phyloP scores from a whole-genome alignment of 2,888 invertebrate species.

The Caenorhabditis macrosperma region DNA sequence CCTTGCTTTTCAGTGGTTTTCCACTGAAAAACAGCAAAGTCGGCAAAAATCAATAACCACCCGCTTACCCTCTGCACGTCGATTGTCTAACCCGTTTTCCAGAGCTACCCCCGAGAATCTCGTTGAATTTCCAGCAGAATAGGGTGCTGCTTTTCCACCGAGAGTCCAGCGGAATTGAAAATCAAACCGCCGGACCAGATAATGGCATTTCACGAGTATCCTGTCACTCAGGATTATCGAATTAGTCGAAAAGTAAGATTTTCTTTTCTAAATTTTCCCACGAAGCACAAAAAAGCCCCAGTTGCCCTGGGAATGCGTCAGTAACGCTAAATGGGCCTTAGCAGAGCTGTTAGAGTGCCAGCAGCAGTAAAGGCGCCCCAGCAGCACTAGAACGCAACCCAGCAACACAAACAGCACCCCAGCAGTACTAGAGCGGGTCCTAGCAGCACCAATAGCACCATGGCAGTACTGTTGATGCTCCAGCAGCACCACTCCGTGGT shows the following conservation, averaged over 20 bases:
- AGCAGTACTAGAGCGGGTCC: no score
- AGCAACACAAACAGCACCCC: no score
- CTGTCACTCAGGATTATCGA: constrained; percentile 70
- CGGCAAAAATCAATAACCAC: neutral
- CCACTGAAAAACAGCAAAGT: neutral
- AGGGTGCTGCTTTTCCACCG: constrained; percentile 52
- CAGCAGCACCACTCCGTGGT: no score
- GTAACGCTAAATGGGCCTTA: no score
- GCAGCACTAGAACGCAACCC: no score
- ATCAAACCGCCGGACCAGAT: constrained; percentile 32
- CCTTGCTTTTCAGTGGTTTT: neutral
- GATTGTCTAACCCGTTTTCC: neutral
- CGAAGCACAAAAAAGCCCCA: neutral
- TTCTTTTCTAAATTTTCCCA: neutral
- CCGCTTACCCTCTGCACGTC: neutral
- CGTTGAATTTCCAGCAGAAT: constrained; percentile 53
- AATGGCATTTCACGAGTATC: constrained; percentile 68
- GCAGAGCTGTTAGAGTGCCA: no score
- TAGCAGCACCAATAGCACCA: no score
- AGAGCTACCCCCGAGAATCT: neutral
- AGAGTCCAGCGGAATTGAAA: constrained; percentile 10
- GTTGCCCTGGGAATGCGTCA: no score
- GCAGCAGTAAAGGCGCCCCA: no score
- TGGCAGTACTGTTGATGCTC: no score
- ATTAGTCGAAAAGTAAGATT: constrained; percentile 66